Percentiles rank a stretch among this genome's conserved stretches.
phyloP scores from a whole-genome alignment of 2,797 vertebrate genomes.

The Cossypha niveicapilla region DNA sequence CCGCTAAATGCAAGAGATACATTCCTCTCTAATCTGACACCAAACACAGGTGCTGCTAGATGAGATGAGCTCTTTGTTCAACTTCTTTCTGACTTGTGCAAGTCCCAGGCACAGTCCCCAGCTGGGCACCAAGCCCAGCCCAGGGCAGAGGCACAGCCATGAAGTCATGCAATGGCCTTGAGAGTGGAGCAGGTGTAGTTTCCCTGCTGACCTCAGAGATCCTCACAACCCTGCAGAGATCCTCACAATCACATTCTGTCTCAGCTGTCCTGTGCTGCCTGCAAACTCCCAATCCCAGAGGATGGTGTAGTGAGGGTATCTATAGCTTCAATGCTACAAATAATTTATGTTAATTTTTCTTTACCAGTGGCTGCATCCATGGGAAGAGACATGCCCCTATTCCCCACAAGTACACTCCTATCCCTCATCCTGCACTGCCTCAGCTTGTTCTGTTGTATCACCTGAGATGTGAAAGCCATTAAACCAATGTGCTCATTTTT shows the following conservation, averaged over 20 bases:
- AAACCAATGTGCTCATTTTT: neutral
- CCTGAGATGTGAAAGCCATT: neutral
- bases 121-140: neutral
- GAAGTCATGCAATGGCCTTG: neutral
- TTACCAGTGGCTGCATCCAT: neutral
- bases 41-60: neutral
- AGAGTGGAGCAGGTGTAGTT: neutral
- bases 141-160: neutral
- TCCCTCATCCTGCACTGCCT: neutral
- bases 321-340: neutral
- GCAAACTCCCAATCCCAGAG: neutral
- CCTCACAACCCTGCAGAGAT: neutral
- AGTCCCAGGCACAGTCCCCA: neutral
- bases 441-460: neutral
- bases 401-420: neutral
- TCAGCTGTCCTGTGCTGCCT: neutral
- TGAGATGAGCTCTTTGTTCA: neutral
- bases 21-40: neutral
- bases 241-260: neutral
- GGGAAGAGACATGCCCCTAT: neutral
- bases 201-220: neutral
- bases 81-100: neutral
- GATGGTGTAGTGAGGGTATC: neutral
- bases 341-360: slow-evolving; percentile 39
- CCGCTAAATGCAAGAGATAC: neutral